phyloP scores from a whole-genome alignment of 2,113 vertebrate genomes.

The Rhinoderma darwinii region DNA sequence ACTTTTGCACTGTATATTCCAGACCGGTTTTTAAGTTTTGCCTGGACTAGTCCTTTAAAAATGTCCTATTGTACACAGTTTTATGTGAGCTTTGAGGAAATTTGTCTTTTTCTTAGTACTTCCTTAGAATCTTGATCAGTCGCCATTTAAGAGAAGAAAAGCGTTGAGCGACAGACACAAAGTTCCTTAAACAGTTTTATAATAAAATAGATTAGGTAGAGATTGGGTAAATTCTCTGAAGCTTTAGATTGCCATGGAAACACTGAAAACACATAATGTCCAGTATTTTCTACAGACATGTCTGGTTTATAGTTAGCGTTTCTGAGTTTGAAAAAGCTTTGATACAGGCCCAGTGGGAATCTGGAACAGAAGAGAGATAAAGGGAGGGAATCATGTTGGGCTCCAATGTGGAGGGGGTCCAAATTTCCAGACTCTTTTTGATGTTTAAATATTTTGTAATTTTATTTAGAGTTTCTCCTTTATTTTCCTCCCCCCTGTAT shows the following conservation, averaged over 20 bases:
- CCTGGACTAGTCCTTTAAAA: background rate
- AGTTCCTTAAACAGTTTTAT: slow-evolving; percentile 47
- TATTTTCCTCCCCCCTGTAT: background rate
- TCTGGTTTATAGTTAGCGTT: slow-evolving; percentile 15
- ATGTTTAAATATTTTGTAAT: background rate
- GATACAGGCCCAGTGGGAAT: background rate
- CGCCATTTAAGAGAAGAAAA: slow-evolving; percentile 36
- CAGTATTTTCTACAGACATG: background rate
- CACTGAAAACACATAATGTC: slow-evolving; percentile 14
- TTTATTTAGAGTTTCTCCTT: no score
- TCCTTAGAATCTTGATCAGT: slow-evolving; percentile 8
- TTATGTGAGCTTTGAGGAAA: background rate
- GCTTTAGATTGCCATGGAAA: slow-evolving; percentile 24
- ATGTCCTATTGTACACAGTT: background rate
- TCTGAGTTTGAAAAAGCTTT: slow-evolving; percentile 6
- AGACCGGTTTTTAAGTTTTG: background rate
- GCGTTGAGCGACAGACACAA: slow-evolving; percentile 19
- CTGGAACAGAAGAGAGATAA: background rate
- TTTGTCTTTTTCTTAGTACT: background rate
- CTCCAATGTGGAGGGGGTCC: background rate
- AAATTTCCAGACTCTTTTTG: background rate
- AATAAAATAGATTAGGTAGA: slow-evolving; percentile 48
- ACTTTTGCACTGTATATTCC: no score
- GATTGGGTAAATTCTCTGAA: slow-evolving; percentile 44
- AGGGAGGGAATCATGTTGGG: background rate